These are phyloP conservation scores for Acronicta alni DNA, from an alignment of 2,888 invertebrate genomes.

Conservation along the genomic window DNA sequence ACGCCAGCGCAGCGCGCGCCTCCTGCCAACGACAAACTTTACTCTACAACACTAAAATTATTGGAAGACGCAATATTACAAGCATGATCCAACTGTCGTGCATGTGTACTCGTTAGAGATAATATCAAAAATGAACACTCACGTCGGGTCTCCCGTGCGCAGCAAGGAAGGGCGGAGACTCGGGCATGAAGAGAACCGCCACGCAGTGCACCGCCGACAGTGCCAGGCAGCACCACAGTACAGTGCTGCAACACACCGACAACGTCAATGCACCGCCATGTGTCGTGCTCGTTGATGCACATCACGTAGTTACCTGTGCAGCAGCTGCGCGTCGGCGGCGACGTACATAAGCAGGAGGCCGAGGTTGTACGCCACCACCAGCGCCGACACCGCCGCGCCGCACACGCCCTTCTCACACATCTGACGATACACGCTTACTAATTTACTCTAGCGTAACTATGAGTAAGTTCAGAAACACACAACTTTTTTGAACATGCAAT, in stretches of 20 bases:
- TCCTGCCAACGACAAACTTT: constrained; percentile 56
- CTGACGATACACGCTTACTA: constrained; percentile 47
- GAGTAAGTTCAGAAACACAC: no score
- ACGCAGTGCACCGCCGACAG: constrained; percentile 69
- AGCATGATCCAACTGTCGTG: no score
- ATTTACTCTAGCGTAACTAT: no score
- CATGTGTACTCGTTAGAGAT: no score
- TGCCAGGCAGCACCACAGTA: constrained; percentile 69
- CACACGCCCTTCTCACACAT: constrained; percentile 68
- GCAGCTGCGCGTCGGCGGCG: constrained; percentile 67
- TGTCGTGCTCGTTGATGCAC: no score
- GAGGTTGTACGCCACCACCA: constrained; percentile 73
- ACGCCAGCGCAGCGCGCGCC: constrained; percentile 68
- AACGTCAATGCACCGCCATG: no score
- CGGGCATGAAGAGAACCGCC: constrained; percentile 71
- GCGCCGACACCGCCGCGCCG: constrained; percentile 75
- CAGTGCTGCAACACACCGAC: constrained; percentile 58
- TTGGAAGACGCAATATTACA: no score
- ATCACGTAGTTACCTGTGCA: constrained; percentile 60
- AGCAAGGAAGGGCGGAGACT: constrained; percentile 77
- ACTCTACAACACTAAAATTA: no score
- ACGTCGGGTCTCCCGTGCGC: constrained; percentile 70
- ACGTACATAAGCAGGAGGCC: constrained; percentile 79
- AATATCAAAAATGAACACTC: background rate
- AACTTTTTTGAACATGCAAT: no score